Base-by-base conservation (phyloP, 1,140 invertebrate species). In the Euborellia annulipes region DNA sequence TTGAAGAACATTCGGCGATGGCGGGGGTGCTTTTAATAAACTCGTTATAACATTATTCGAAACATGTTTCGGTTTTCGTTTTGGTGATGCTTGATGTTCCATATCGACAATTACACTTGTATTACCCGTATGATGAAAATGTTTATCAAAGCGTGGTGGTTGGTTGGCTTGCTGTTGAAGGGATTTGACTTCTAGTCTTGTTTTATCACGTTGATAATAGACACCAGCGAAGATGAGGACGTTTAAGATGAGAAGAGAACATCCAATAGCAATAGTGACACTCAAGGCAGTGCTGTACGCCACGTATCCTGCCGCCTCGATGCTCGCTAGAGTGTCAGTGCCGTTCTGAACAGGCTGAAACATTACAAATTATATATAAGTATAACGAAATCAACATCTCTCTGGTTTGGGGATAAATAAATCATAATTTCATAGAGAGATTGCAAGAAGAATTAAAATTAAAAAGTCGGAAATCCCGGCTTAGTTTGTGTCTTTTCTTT, bases 231-330 rank as follows among this genome's bases (percentile, higher is more conserved):
- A 89, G 50, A 90, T 85, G 3, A 90, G 69, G 7, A 90, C 77
- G 59, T 91, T 90, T 7, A 90, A 63, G 40, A 90, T 81, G 11
- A 90, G 67, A 14, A 93, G 63, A 1, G 82, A 84, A 56, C 85
- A 89, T 2, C 88, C 88, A 21, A 92, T 85, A 2, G 85, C 85
- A 49, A 92, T 86, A 2, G 85, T 90, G 3, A 91, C 79, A 55
- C 80, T 84, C 2, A 90, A 60, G 2, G 84, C 83, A 1, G 85
- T 88, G 2, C 79, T 83, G 57, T 86, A 87, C 0, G 79, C 78
- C 0, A 78, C 77, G 54, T 80, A 82, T 48, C 79, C 77, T n/a
- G 80, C 79, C 0, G 78, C 82, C 60, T 85, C 82, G 30, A 85
- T 66, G 50, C 78, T 82, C 3, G 81, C 79, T 22, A 81, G 58